Evolutionary conservation across 1,140 invertebrate genomes (phyloP), one percentile per base, ranked within the genome.

Genomic region (Archivesica marissinica): DNA sequence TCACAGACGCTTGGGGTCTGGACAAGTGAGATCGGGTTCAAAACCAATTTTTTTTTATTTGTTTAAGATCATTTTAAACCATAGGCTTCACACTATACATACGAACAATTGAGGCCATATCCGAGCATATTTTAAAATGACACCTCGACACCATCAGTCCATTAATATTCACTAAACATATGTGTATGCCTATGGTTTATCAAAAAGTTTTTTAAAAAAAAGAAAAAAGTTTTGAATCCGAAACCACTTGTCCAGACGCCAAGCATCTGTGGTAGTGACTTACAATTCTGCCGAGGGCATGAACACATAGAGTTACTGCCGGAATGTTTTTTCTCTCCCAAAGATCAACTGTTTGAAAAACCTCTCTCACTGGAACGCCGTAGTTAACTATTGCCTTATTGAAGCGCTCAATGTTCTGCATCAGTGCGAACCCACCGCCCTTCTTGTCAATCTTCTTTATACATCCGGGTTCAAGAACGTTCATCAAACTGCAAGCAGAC

Each of bases 341-440:
- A 6, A 99, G 95, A 92, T 99, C 98, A 9, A 98, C 97, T 0
- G 98, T 98, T 94, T 99, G 98, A 95, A 99, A 99, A 1, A 98
- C 95, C 91, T 99, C 98, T 6, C 96, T 96, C 88, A 98, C 97
- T 11, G 96, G 95, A 2, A 99, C 97, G 13, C 98, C 98, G 90
- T 98, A 93, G 41, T 89, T 96, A 66, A 96, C 96, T 87, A 97
- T 96, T 0, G 97, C 97, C 89, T 97, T 96, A 93, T 98, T 97
- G 94, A 99, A 99, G 88, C 97, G 97, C 91, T 87, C 95, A 92
- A 98, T 97, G 95, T 99, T 99, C 94, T 99, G 97, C 97, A 98
- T 98, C 95, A 98, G 96, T 92, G 98, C 98, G 96, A 98, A 99
- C 89, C 98, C 97, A 91, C 97, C 97, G 77, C 97, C 97, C 81